phyloP scores from a whole-genome alignment of 1,140 invertebrate species.

The Pseudomyrmex pallidus region DNA sequence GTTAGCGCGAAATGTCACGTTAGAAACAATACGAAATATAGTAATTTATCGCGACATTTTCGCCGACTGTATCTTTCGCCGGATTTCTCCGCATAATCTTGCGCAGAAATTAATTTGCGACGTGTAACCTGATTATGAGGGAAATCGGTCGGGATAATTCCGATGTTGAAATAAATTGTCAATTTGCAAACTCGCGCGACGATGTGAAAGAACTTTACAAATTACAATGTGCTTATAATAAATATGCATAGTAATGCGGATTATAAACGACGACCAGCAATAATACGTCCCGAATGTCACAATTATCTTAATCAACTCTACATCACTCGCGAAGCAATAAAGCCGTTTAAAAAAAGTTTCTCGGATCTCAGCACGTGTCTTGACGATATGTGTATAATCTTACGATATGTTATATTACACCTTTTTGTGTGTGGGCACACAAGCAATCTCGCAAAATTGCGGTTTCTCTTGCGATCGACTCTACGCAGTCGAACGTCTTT shows the following conservation, averaged over 20 bases:
- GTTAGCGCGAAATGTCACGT: constrained; percentile 48
- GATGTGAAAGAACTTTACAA: background rate
- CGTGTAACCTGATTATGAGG: constrained; percentile 8
- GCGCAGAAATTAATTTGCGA: constrained; percentile 31
- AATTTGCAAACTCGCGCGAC: constrained; percentile 16
- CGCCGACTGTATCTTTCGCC: constrained; percentile 32
- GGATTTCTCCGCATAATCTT: constrained; percentile 38
- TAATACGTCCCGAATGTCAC: constrained; percentile 13
- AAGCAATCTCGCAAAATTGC: constrained; percentile 35
- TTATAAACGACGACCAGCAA: background rate
- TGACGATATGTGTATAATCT: constrained; percentile 14
- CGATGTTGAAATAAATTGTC: constrained; percentile 22
- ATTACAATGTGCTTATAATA: background rate
- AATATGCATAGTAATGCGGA: background rate
- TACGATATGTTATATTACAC: constrained; percentile 1
- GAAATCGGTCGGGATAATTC: constrained; percentile 30
- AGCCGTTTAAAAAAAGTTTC: constrained; percentile 8
- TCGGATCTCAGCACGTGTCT: constrained; percentile 1
- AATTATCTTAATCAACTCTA: background rate
- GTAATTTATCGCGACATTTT: constrained; percentile 45
- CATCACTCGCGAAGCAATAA: background rate
- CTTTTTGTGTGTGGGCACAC: background rate
- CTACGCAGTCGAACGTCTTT: constrained; percentile 3
- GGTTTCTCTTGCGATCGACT: background rate
- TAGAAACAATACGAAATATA: constrained; percentile 53